Base-by-base conservation (phyloP, 2,797 vertebrate genomes). In the Pachyuromys duprasi region DNA sequence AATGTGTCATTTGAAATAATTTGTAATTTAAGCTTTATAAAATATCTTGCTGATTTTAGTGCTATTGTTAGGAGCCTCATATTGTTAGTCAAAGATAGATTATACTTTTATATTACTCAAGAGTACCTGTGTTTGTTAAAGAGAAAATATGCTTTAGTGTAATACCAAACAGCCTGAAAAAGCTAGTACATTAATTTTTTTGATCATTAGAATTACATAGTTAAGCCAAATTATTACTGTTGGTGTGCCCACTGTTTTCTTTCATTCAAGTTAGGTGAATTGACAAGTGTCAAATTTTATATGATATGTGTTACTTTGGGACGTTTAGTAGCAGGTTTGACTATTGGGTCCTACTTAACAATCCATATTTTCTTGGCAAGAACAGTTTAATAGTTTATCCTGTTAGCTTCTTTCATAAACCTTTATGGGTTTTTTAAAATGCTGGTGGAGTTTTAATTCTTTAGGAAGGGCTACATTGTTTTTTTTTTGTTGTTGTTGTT, bases 191-290 rank as follows among this genome's bases (percentile, higher is more conserved):
- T 96, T 96, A 36, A 1, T 45, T 55, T 72, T 72, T 72, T 80
- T 31, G 42, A 49, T 80, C 12, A 65, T 87, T 89, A 36, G 8
- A 92, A 83, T 88, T 91, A 60, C 45, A 69, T n/a, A 60, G 55
- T 90, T 57, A 87, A 95, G 95, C 94, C 75, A 91, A 63, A 49
- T 33, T 75, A 97, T 4, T 74, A 93, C 88, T 92, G 49, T 95
- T 98, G 96, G 91, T 96, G 87, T 95, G 83, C 94, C 97, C 57
- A 63, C 96, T 63, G 15, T 90, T 67, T 96, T 80, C 53, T 91
- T 80, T 11, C 5, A 28, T 92, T 97, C 81, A 62, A 86, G 55
- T 97, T 97, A 49, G 42, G 36, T 97, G 96, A 96, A 91, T 95
- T 98, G 93, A 96, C 91, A 97, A 67, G 74, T 95, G 31, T 96